These are phyloP conservation scores for Metellina segmentata DNA, from an alignment of 2,888 invertebrate genomes.

Conservation along the genomic window DNA sequence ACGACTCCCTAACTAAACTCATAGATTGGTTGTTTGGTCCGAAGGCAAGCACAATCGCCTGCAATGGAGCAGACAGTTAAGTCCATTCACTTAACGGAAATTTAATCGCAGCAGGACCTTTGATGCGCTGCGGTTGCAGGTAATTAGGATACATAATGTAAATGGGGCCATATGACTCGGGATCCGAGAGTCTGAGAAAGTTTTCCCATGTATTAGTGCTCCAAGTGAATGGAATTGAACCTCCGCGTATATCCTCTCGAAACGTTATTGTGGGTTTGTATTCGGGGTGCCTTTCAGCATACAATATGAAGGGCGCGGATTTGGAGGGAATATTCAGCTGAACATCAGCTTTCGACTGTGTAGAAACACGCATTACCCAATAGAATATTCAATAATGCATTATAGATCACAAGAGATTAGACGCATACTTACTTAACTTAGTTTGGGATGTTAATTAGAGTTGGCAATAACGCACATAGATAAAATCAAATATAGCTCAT, in stretches of 20 bases:
- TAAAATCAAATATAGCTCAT: too few relatives aligned
- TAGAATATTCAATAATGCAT: neutral
- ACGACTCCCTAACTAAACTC: too few relatives aligned
- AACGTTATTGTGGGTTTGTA: neutral
- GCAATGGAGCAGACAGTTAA: neutral
- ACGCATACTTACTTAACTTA: neutral
- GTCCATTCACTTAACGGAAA: neutral
- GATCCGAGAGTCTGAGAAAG: neutral
- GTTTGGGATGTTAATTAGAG: neutral
- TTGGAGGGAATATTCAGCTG: neutral
- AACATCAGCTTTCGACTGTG: neutral
- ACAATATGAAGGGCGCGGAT: neutral
- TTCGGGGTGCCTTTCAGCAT: too few relatives aligned
- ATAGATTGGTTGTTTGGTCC: too few relatives aligned
- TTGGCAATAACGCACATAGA: neutral
- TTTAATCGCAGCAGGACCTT: neutral
- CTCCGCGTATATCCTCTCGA: too few relatives aligned
- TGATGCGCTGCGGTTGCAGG: neutral
- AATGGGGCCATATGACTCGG: neutral
- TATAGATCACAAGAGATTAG: neutral
- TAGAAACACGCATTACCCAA: neutral
- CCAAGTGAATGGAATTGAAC: neutral
- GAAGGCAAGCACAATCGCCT: neutral
- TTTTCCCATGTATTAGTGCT: neutral
- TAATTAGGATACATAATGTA: conserved; percentile 1